A percentile compares a stretch with the other conserved stretches of the same genome.
Conservation (phyloP, 2,888 invertebrate genomes). For the Conchocele bisecta region DNA sequence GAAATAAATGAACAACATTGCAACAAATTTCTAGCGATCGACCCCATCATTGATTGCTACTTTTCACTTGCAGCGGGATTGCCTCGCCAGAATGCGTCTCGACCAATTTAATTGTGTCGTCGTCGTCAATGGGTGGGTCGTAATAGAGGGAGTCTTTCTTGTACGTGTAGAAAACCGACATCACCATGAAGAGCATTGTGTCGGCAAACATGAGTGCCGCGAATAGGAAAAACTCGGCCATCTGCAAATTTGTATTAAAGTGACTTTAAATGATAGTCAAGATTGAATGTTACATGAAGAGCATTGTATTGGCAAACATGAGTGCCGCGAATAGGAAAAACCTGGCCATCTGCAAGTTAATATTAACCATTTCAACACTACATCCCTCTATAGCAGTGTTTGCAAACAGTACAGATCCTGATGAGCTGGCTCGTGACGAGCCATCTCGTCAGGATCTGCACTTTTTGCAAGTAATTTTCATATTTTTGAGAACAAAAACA, state of each 20-base stretch:
- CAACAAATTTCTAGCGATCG: too few species aligned
- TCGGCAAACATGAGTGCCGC: constrained; percentile 92
- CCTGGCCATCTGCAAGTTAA: constrained; percentile 90
- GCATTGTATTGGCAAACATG: constrained; percentile 91
- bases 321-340: constrained; percentile 93
- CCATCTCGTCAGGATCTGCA: too few species aligned
- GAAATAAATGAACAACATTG: too few species aligned
- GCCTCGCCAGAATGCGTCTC: not conserved
- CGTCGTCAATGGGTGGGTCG: constrained; percentile 21
- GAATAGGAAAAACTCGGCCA: constrained; percentile 93
- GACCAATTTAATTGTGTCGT: not conserved
- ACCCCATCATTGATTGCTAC: too few species aligned
- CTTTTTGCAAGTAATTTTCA: too few species aligned
- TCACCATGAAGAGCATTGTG: constrained; percentile 90
- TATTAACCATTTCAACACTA: too few species aligned
- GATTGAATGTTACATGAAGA: constrained; percentile 88
- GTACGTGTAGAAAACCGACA: constrained; percentile 90
- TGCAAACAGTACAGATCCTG: too few species aligned
- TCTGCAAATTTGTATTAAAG: constrained; percentile 85
- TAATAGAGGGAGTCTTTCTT: constrained; percentile 45
- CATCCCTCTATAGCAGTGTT: too few species aligned
- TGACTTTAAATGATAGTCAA: not conserved
- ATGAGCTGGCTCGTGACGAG: too few species aligned
- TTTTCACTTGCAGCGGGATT: not conserved
- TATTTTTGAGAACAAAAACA: too few species aligned